These are phyloP conservation scores for Pediacus dermestoides DNA, from an alignment of 2,888 invertebrate genomes.

Conservation along the genomic window DNA sequence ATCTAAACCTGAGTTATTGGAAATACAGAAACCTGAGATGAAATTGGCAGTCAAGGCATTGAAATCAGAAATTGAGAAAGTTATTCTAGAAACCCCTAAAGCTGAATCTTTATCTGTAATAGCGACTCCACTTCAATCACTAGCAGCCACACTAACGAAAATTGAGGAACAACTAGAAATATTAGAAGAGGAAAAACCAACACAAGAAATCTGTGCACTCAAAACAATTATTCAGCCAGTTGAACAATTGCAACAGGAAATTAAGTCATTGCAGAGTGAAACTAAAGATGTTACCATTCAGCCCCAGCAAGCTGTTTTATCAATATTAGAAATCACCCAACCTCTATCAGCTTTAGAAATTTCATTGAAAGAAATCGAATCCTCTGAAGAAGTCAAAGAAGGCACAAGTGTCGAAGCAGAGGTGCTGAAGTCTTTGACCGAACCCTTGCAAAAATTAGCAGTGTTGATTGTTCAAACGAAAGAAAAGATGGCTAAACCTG, in stretches of 20 bases:
- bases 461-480: constrained; percentile 20
- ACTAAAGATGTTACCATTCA: background rate
- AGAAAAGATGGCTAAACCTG: constrained; percentile 17
- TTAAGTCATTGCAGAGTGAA: background rate
- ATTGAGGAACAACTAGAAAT: too few relatives aligned
- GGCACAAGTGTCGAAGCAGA: too few relatives aligned
- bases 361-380: constrained; percentile 9
- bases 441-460: constrained; percentile 10
- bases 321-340: constrained; percentile 2
- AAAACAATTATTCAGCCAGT: background rate
- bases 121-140: too few relatives aligned
- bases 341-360: background rate
- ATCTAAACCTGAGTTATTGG: background rate
- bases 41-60: background rate
- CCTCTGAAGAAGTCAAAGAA: background rate
- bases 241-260: background rate
- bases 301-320: constrained; percentile 11
- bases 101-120: too few relatives aligned
- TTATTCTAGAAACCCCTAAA: background rate
- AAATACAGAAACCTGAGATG: background rate
- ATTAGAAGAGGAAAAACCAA: too few relatives aligned
- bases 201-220: too few relatives aligned
- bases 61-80: constrained; percentile 1
- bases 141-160: too few relatives aligned
- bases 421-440: background rate